Conservation (phyloP, 1,140 invertebrate species). For the Sesamia nonagrioides region DNA sequence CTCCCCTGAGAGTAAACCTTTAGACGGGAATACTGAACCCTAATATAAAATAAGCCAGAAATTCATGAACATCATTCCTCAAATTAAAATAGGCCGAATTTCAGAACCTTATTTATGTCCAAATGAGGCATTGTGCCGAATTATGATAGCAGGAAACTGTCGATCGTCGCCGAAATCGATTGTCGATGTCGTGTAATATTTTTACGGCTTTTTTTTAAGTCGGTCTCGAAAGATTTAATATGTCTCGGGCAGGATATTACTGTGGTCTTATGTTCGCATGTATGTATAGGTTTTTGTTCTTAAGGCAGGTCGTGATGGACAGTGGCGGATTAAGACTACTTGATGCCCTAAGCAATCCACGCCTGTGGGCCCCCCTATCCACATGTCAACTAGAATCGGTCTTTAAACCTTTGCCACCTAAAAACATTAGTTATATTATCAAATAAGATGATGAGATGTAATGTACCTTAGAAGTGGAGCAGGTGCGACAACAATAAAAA, state of each 20-base stretch:
- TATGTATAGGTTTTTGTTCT: background rate
- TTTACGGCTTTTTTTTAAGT: background rate
- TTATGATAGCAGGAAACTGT: constrained; percentile 23
- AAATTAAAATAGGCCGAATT: background rate
- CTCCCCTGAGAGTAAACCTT: too few relatives aligned
- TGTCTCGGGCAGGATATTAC: background rate
- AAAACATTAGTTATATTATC: too few relatives aligned
- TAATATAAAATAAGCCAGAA: too few relatives aligned
- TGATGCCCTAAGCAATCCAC: too few relatives aligned
- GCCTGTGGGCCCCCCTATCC: too few relatives aligned
- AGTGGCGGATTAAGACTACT: background rate
- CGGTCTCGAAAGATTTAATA: background rate
- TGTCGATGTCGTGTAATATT: constrained; percentile 10
- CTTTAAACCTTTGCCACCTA: too few relatives aligned
- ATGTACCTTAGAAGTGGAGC: too few relatives aligned
- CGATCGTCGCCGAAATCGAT: constrained; percentile 11
- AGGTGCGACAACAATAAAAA: too few relatives aligned
- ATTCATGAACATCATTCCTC: too few relatives aligned
- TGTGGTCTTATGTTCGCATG: background rate
- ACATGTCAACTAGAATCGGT: too few relatives aligned
- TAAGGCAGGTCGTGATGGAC: background rate
- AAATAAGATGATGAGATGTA: too few relatives aligned
- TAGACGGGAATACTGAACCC: too few relatives aligned
- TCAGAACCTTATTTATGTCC: background rate
- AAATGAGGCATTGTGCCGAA: constrained; percentile 4